Conservation (phyloP, 1,140 invertebrate genomes). For the Diabrotica undecimpunctata region DNA sequence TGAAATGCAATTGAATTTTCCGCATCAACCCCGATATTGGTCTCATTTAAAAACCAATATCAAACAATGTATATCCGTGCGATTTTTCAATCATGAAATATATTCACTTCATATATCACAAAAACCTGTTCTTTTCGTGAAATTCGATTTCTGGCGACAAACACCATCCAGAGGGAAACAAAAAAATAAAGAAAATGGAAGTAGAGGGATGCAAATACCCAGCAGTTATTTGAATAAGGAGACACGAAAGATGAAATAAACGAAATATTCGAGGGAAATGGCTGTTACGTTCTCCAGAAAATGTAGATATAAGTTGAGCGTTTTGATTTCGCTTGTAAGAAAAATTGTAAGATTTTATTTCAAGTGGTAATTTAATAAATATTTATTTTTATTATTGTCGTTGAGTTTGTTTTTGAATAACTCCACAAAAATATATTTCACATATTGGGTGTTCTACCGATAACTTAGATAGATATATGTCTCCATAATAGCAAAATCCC, state of each 20-base stretch:
- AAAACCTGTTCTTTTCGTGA: constrained; percentile 6
- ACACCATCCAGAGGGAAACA: neutral
- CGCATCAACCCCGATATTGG: neutral
- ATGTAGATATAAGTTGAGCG: neutral
- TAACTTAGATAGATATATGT: too few relatives aligned
- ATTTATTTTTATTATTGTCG: too few relatives aligned
- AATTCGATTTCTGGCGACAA: constrained; percentile 8
- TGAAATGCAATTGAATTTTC: constrained; percentile 6
- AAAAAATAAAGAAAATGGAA: constrained; percentile 13
- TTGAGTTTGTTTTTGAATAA: too few relatives aligned
- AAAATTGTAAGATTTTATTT: too few relatives aligned
- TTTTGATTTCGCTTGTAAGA: too few relatives aligned
- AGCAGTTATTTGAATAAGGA: constrained; percentile 12
- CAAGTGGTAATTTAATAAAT: too few relatives aligned
- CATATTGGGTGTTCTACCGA: too few relatives aligned
- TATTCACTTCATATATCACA: constrained; percentile 14
- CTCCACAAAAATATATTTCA: too few relatives aligned
- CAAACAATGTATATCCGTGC: constrained; percentile 5
- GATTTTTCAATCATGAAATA: constrained; percentile 6
- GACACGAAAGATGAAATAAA: constrained; percentile 8
- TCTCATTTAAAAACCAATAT: constrained; percentile 12
- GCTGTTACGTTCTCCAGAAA: neutral
- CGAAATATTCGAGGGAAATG: neutral
- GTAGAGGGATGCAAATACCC: constrained; percentile 10
- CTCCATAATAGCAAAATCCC: too few relatives aligned